Evolutionary conservation across 92 coral and sea anemone species (phyloP), one percentile per base, ranked within the genome.

Genomic region (Pocillopora meandrina): DNA sequence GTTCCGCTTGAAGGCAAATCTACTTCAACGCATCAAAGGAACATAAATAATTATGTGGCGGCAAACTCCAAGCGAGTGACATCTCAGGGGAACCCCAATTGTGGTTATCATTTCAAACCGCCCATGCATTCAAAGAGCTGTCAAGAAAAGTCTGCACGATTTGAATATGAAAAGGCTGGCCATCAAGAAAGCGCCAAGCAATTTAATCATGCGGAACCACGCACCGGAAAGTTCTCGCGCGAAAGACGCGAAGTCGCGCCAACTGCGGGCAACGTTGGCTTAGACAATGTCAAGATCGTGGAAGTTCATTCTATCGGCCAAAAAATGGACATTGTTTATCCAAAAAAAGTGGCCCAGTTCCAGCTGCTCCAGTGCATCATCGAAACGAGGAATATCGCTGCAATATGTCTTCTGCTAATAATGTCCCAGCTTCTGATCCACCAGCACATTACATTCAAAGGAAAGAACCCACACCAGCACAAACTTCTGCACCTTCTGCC

Each of bases 221-320:
- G 52, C 42, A 3, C 52, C 42, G 71, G 71, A 59, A 83, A 81
- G 69, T 72, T 82, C 82, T 79, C 91, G 76, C 92, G 87, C 87
- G 92, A 77, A 82, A 74, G 86, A 89, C 87, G 82, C 74, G 82
- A 79, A 72, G 71, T 31, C 79, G 87, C 90, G 92, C 88, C 78
- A 81, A 87, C 82, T 55, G 49, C 56, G 76, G 89, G 74, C 61
- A 89, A 85, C 63, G 77, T 82, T 36, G 95, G 95, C 61, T 84
- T 88, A 63, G 92, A 91, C 67, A 81, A 89, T 71, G 94, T 91
- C 60, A 91, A 89, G 80, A 91, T 91, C 55, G 95, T 91, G 49
- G 95, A 91, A 56, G 90, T 85, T 82, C 95, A 91, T 83, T 88
- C 92, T 13, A 86, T 91, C 57, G 87, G 90, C 7, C 61, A 76